These are phyloP conservation scores for Tor tambroides DNA, from an alignment of 2,113 vertebrate genomes.

Conservation along the genomic window DNA sequence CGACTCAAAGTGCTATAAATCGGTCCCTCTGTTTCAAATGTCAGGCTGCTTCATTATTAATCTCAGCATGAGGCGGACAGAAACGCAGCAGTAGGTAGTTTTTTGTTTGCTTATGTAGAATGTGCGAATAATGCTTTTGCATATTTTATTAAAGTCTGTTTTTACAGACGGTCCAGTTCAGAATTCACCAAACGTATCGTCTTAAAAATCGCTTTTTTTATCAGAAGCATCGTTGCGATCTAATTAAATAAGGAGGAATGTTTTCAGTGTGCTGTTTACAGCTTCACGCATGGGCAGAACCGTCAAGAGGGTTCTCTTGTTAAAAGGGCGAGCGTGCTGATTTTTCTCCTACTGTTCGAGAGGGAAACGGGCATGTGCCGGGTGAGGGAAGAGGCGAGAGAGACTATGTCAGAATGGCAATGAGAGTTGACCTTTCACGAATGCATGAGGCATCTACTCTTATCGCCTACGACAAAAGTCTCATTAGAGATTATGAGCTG, in stretches of 20 bases:
- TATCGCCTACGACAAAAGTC: slow-evolving; percentile 46
- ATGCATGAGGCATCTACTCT: slow-evolving; percentile 50
- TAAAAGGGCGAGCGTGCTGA: slow-evolving; percentile 36
- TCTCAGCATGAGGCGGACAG: slow-evolving; percentile 37
- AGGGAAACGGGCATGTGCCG: neutral
- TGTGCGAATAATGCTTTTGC: slow-evolving; percentile 9
- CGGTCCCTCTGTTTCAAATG: slow-evolving; percentile 23
- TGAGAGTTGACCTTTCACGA: slow-evolving; percentile 59
- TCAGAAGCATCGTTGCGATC: neutral
- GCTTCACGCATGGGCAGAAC: slow-evolving; percentile 31
- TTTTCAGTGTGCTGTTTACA: slow-evolving; percentile 17
- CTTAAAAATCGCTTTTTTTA: neutral
- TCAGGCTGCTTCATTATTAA: slow-evolving; percentile 43
- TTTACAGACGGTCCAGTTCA: neutral
- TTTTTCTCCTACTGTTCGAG: slow-evolving; percentile 37
- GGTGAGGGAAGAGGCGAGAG: neutral
- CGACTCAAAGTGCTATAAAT: neutral
- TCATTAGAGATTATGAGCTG: slow-evolving; percentile 58
- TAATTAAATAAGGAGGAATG: slow-evolving; percentile 21
- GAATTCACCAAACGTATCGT: neutral
- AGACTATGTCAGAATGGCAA: slow-evolving; percentile 36
- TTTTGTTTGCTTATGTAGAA: slow-evolving; percentile 31
- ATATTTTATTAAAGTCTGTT: slow-evolving; percentile 7
- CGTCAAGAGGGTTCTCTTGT: slow-evolving; percentile 35
- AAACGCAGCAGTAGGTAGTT: slow-evolving; percentile 2